Evolutionary conservation across 1,140 invertebrate species (phyloP).

Genomic region (Aricia agestis): DNA sequence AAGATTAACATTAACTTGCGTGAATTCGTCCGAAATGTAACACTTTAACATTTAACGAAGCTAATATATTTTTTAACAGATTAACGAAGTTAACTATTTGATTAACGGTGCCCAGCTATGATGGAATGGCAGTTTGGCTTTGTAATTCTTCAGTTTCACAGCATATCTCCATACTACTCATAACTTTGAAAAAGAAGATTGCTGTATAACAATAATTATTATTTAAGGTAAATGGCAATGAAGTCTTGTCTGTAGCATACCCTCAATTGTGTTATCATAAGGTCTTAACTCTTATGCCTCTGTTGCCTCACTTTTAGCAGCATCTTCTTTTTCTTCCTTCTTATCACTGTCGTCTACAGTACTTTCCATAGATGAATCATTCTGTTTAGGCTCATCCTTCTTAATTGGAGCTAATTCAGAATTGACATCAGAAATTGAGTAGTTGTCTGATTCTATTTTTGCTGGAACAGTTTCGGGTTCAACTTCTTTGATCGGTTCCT

Average conservation of each 20-base stretch:
- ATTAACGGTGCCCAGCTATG: no score
- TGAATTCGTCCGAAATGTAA: no score
- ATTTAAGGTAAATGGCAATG: no score
- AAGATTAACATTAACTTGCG: no score
- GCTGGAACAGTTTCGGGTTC: conserved; percentile 8
- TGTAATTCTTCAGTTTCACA: background rate
- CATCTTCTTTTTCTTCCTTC: conserved; percentile 26
- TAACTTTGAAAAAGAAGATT: no score
- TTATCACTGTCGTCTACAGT: conserved; percentile 29
- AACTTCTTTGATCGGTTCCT: background rate
- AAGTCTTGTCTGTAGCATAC: no score
- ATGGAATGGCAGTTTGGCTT: background rate
- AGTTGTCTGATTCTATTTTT: conserved; percentile 54
- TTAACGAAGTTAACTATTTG: no score
- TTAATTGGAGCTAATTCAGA: conserved; percentile 47
- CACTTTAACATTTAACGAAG: no score
- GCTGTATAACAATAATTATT: no score
- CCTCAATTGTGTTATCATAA: no score
- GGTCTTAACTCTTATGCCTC: conserved; percentile 10
- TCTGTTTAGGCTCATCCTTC: conserved; percentile 26
- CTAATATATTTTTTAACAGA: no score
- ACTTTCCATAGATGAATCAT: conserved; percentile 23
- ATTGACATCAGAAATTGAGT: conserved; percentile 66
- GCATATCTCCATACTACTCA: no score
- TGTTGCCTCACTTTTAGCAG: conserved; percentile 20